These are phyloP conservation scores for Trichonephila clavipes DNA, from an alignment of 1,140 invertebrate species.

Conservation along the genomic window DNA sequence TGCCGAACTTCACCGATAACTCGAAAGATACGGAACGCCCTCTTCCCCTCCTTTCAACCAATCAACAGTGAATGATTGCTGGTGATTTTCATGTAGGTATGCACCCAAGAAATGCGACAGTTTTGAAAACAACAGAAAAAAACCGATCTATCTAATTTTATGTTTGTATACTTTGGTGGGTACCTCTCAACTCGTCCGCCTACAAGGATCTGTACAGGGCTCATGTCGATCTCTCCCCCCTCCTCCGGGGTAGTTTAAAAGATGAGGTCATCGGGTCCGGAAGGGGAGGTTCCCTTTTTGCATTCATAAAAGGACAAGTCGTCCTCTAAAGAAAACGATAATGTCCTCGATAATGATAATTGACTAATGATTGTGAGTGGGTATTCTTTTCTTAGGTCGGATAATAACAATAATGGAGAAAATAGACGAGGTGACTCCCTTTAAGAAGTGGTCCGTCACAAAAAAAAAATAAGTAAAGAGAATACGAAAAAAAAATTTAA, in stretches of 20 bases:
- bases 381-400: constrained; percentile 43
- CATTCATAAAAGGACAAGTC: constrained; percentile 64
- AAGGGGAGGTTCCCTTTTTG: constrained; percentile 52
- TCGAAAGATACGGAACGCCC: constrained; percentile 38
- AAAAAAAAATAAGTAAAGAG: neutral
- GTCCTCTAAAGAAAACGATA: constrained; percentile 53
- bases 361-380: constrained; percentile 68
- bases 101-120: constrained; percentile 14
- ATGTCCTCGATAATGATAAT: constrained; percentile 73
- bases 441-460: neutral
- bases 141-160: constrained; percentile 44
- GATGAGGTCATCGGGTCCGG: constrained; percentile 72
- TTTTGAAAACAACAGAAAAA: constrained; percentile 25
- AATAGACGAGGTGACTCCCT: constrained; percentile 45
- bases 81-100: constrained; percentile 22
- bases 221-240: neutral
- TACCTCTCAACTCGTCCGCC: constrained; percentile 42
- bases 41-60: constrained; percentile 5
- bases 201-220: neutral
- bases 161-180: constrained; percentile 46
- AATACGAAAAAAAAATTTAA: neutral
- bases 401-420: constrained; percentile 51
- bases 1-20: constrained; percentile 26
- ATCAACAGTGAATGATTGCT: constrained; percentile 29
- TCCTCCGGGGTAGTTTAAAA: neutral